Percentiles rank a stretch among this genome's conserved stretches.
Conservation (phyloP, 2,797 vertebrate species). For the Sebastes elongatus region DNA sequence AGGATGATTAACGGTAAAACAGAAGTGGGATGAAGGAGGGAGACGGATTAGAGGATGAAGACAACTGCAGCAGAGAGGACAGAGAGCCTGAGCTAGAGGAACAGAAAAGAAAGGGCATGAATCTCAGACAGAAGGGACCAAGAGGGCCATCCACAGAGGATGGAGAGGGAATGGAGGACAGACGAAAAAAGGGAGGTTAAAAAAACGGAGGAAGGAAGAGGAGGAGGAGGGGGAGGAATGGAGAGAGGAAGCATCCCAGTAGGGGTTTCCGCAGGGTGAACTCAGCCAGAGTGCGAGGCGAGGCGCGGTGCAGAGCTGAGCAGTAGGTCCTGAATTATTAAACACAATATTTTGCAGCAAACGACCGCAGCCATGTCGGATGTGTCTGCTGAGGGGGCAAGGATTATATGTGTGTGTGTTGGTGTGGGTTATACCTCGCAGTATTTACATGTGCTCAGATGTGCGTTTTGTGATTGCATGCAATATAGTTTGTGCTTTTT, state of each 20-base stretch:
- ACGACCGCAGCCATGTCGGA: constrained; percentile 40
- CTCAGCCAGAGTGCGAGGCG: constrained; percentile 42
- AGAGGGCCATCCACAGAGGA: neutral
- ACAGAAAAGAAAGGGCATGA: neutral
- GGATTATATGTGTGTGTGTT: neutral
- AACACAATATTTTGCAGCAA: constrained; percentile 76
- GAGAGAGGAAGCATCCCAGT: constrained; percentile 41
- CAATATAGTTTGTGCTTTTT: neutral
- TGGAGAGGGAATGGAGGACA: neutral
- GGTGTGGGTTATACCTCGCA: neutral
- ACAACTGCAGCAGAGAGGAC: constrained; percentile 25
- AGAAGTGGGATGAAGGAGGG: constrained; percentile 2
- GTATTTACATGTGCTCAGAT: neutral
- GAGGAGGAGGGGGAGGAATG: neutral
- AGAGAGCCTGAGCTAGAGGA: neutral
- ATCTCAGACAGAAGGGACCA: neutral
- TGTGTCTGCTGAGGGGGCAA: constrained; percentile 47
- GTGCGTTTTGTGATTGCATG: no score
- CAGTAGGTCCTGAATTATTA: constrained; percentile 81
- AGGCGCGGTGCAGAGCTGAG: constrained; percentile 45
- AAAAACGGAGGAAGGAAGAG: constrained; percentile 1
- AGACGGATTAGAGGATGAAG: neutral
- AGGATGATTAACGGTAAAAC: constrained; percentile 17
- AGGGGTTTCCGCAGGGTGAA: constrained; percentile 60
- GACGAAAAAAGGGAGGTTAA: constrained; percentile 2